Base-by-base conservation (phyloP, 1,140 invertebrate species). In the Achroia grisella region DNA sequence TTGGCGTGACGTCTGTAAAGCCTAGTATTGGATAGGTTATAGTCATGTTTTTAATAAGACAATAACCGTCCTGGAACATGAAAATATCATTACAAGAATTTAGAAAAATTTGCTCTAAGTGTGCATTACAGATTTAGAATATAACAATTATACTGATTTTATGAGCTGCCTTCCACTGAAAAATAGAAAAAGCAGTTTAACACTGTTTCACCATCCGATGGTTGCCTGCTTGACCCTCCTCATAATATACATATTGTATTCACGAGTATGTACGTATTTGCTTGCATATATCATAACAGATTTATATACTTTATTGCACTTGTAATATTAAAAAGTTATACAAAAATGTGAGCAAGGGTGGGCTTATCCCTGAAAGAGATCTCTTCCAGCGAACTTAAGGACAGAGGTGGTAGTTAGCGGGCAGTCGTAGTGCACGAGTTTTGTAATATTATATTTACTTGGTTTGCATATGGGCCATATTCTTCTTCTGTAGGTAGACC, bases 401-500 rank as follows among this genome's bases (percentile, higher is more conserved):
- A n/a, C n/a, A n/a, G n/a, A n/a, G n/a, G n/a, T n/a, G n/a, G n/a
- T n/a, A n/a, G n/a, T n/a, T n/a, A n/a, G n/a, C n/a, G n/a, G n/a
- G n/a, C n/a, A n/a, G n/a, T n/a, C n/a, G n/a, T n/a, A n/a, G n/a
- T n/a, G n/a, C n/a, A n/a, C n/a, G n/a, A n/a, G n/a, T n/a, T n/a
- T n/a, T n/a, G n/a, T n/a, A n/a, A 3, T 23, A 11, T 30, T n/a
- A 10, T 33, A 40, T 11, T 39, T 62, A 73, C 74, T 47, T 54
- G 44, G 35, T 70, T 67, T 10, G 33, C 36, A 12, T 80, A 80
- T 2, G 56, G 40, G 0, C 73, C 71, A 29, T 80, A 80, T 42
- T 74, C 73, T 13, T 58, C 66, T 52, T 66, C 64, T 14, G 71
- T 72, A 0, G 76, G 76, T 8, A 77, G 32, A 28, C 76, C 76